Percentiles rank a stretch among this genome's conserved stretches.
Evolutionary conservation across 2,888 invertebrate species (phyloP).

Genomic region (Liposcelis brunnea): DNA sequence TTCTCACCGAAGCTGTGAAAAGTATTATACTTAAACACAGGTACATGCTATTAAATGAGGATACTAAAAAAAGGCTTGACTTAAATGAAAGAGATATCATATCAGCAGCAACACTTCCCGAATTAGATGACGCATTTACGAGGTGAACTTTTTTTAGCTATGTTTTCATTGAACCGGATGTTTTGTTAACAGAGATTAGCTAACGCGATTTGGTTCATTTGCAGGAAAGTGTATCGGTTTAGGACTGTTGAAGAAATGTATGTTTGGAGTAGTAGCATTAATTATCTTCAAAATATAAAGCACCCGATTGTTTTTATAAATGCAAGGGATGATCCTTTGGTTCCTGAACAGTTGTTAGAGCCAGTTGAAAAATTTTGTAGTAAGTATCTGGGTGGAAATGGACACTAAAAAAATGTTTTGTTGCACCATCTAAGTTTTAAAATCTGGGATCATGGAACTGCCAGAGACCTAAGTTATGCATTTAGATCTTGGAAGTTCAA

Average conservation of each 20-base stretch:
- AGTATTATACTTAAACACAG: conserved; percentile 74
- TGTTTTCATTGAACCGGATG: conserved; percentile 7
- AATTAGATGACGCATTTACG: conserved; percentile 79
- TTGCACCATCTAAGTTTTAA: not conserved
- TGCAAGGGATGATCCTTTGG: conserved; percentile 78
- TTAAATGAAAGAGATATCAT: conserved; percentile 68
- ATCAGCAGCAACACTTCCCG: conserved; percentile 70
- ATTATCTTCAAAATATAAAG: conserved; percentile 59
- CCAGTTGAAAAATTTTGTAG: conserved; percentile 58
- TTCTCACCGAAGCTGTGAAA: conserved; percentile 86
- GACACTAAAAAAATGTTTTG: too few relatives aligned
- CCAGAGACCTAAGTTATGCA: conserved; percentile 5
- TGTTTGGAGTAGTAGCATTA: conserved; percentile 66
- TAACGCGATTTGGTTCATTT: too few relatives aligned
- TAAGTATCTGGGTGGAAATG: conserved; percentile 30
- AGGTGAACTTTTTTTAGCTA: conserved; percentile 33
- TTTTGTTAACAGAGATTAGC: too few relatives aligned
- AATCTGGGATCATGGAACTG: not conserved
- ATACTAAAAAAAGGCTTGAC: conserved; percentile 45
- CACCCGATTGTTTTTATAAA: conserved; percentile 85
- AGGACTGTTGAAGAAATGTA: conserved; percentile 62
- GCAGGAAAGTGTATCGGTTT: conserved; percentile 58
- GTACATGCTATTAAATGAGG: conserved; percentile 52
- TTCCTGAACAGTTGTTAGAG: conserved; percentile 58
- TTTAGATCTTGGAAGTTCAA: too few relatives aligned